Base-by-base conservation (phyloP, 2,113 vertebrate genomes). In the Coreoperca whiteheadi region DNA sequence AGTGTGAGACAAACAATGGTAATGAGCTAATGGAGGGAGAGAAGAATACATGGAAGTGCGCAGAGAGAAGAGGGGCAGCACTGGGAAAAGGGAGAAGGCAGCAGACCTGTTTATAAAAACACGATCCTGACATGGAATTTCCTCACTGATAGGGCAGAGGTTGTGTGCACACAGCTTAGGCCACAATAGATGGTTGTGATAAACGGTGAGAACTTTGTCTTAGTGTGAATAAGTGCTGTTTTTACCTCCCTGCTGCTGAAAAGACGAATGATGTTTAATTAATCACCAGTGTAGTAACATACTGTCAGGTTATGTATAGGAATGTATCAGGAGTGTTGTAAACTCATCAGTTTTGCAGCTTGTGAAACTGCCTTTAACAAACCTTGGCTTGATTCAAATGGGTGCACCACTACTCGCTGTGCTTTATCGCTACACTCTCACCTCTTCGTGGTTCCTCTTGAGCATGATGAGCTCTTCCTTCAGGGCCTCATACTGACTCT, bases 391-490 rank as follows among this genome's bases (percentile, higher is more conserved):
- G 16, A 8, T 71, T 37, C 1, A 68, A 74, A 30, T 6, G 28
- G 21, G 23, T 46, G 15, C 20, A 11, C 12, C 39, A 4, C 34
- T 1, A 1, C 16, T 20, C 0, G 4, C 3, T 18, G 0, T 51
- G 11, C 23, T 14, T 56, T 1, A 41, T 46, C 51, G 43, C 8
- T 69, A 4, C 18, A 8, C 34, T 41, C 86, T 90, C 87, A 95
- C 96, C 93, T 96, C 94, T 48, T 94, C 82, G 0, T 96, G 95
- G 48, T 93, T 94, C 87, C 68, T 95, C 89, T 93, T 92, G 76
- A 96, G 82, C 20, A 85, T 74, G 71, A 94, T 78, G 28, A 93
- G 43, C 6, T 96, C 94, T 0, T 95, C 94, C 32, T 84, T 95
- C 78, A 95, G 85, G 23, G 37, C 16, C 81, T 96, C 94, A 4